Evolutionary conservation across 2,888 invertebrate genomes (phyloP), one percentile per base, ranked within the genome.

Genomic region (Napeogenes sylphis): DNA sequence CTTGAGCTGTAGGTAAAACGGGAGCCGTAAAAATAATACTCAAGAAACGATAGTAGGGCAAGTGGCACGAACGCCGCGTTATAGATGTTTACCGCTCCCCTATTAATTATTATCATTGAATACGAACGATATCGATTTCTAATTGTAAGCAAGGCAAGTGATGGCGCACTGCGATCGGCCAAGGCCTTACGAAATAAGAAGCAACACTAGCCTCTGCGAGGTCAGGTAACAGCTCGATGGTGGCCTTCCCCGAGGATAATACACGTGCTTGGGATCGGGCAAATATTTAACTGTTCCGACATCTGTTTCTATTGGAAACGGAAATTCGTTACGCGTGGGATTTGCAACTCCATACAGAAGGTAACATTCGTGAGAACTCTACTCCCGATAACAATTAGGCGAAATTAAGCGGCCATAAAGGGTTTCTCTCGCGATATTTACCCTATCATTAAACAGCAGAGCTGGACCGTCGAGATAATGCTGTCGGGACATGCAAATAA

Each of bases 351-450:
- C 73, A 78, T 68, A 79, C 82, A 83, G 80, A 80, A 71, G 81
- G 83, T 83, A 85, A 85, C 84, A 86, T 84, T 86, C 90, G 90
- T 90, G 90, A 89, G 90, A 90, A 89, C 82, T 74, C 74, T 76
- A 79, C 79, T 80, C 82, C 79, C 77, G 81, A 75, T 83, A 74
- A 85, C 80, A 88, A 89, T 89, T 90, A 90, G 84, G 80, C 76
- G 79, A 87, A 87, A 86, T 89, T 84, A 84, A 86, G 74, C 82
- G 80, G 77, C 79, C 73, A 81, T 83, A 82, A 83, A 85, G 83
- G 82, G 77, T 76, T 84, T 77, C 81, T 80, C 80, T 77, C 78
- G 81, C 77, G 79, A 77, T 81, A 83, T 84, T 87, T 81, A 87
- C 84, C 87, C 87, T 80, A 80, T 89, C 81, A 90, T 90, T 90